Percentiles rank a stretch among this genome's conserved stretches.
phyloP scores from a whole-genome alignment of 2,797 vertebrate genomes.

The Rallus crepitans region DNA sequence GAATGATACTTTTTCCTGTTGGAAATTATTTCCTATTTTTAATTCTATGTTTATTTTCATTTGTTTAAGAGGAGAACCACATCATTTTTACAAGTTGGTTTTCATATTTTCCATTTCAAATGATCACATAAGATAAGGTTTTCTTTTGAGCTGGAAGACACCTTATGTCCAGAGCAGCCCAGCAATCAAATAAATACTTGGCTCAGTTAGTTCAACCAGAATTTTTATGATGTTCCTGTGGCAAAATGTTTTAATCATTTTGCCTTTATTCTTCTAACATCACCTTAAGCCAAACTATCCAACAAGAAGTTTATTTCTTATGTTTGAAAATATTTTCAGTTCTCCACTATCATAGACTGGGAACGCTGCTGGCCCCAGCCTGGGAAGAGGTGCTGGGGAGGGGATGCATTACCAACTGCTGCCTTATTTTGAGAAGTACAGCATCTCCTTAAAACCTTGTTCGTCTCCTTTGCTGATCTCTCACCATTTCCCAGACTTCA shows the following conservation, averaged over 20 bases:
- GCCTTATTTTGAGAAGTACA: background rate
- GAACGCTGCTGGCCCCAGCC: background rate
- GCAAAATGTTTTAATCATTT: background rate
- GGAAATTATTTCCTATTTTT: background rate
- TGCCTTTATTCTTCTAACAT: background rate
- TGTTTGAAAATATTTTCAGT: background rate
- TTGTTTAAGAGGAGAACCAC: background rate
- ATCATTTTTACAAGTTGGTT: background rate
- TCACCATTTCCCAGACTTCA: background rate
- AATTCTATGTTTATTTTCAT: background rate
- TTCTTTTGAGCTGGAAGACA: conserved; percentile 1
- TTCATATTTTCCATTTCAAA: background rate
- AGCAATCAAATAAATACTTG: background rate
- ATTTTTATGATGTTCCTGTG: background rate
- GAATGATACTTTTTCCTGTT: background rate
- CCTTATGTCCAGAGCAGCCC: background rate
- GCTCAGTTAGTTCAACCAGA: background rate
- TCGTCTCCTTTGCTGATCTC: background rate
- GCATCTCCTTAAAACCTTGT: background rate
- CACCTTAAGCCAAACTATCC: background rate
- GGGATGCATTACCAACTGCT: background rate
- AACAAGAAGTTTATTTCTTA: background rate
- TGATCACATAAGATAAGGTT: background rate
- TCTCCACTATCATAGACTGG: background rate
- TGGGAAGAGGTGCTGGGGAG: background rate